Base-by-base conservation (phyloP, 2,888 invertebrate species). In the Carterocephalus palaemon region DNA sequence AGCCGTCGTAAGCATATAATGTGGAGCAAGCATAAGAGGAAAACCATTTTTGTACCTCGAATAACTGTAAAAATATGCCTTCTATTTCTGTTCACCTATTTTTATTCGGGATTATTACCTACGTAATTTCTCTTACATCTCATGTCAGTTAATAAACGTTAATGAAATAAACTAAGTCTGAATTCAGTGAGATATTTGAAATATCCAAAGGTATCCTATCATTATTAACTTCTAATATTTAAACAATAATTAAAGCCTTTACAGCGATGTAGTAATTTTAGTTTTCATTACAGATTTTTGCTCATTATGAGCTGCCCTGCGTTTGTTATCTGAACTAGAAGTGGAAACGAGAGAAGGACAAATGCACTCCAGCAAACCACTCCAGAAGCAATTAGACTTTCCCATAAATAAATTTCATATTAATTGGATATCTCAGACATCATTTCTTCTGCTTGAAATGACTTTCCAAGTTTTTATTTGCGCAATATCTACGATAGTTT, bases 331-430 rank as follows among this genome's bases (percentile, higher is more conserved):
- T 17, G 37, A 23, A 37, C 43, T 23, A 45, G 31, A 37, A 43
- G 43, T 12, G 31, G 10, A 13, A 12, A 22, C 32, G 34, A 33
- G n/a, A 7, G 38, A 19, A 16, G 41, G 39, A 43, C 49, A 53
- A 53, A 53, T 53, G 56, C 52, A 51, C 52, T 54, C 22, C 15
- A 7, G 13, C 29, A 46, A 47, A 36, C 46, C 43, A 50, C 54
- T 51, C 47, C 49, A 51, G 49, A 51, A 53, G 52, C 57, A 59
- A 60, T 63, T 60, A 59, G 49, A 40, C 31, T 24, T 49, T 22
- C 26, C 40, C 50, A 45, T 56, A 55, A 57, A 54, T 57, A 56
- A 56, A 57, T 56, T 53, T 39, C 45, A 41, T 48, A 57, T 57
- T 61, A 53, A 57, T 56, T 52, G 51, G 29, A 48, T 49, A 34